Evolutionary conservation across 2,888 invertebrate species (phyloP).

Genomic region (Dugesia japonica): DNA sequence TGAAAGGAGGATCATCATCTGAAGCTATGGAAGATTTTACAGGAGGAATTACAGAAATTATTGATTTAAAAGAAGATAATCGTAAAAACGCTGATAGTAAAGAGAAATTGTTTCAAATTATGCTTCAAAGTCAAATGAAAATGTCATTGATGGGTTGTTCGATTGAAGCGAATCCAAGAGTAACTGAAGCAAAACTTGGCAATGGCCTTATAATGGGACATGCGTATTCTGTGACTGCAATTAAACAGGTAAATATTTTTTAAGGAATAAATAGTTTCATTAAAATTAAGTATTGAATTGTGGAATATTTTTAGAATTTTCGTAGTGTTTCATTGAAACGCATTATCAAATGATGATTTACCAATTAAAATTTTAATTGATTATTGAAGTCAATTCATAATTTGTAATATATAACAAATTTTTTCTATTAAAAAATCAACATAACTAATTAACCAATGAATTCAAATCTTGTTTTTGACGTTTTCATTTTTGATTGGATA

Average conservation of each 20-base stretch:
- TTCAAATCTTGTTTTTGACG: too few species aligned
- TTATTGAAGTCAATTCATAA: too few species aligned
- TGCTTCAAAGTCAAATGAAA: constrained; percentile 69
- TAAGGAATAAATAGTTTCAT: not conserved
- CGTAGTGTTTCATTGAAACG: too few species aligned
- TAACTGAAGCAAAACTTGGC: constrained; percentile 63
- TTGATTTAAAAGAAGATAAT: constrained; percentile 39
- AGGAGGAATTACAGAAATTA: constrained; percentile 72
- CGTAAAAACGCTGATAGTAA: constrained; percentile 35
- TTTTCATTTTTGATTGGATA: too few species aligned
- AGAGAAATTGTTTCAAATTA: constrained; percentile 40
- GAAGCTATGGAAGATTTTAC: constrained; percentile 96
- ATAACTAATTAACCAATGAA: too few species aligned
- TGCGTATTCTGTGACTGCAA: constrained; percentile 75
- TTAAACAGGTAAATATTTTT: constrained; percentile 55
- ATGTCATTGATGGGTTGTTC: constrained; percentile 84
- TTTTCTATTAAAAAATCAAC: too few species aligned
- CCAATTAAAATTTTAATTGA: too few species aligned
- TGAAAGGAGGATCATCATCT: constrained; percentile 63
- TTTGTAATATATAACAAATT: too few species aligned
- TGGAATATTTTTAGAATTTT: not conserved
- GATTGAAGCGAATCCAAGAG: constrained; percentile 61
- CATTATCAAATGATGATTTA: too few species aligned
- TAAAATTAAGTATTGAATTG: not conserved
- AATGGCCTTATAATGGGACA: constrained; percentile 74